phyloP scores from a whole-genome alignment of 2,113 vertebrate species.

The Pangasianodon gigas region DNA sequence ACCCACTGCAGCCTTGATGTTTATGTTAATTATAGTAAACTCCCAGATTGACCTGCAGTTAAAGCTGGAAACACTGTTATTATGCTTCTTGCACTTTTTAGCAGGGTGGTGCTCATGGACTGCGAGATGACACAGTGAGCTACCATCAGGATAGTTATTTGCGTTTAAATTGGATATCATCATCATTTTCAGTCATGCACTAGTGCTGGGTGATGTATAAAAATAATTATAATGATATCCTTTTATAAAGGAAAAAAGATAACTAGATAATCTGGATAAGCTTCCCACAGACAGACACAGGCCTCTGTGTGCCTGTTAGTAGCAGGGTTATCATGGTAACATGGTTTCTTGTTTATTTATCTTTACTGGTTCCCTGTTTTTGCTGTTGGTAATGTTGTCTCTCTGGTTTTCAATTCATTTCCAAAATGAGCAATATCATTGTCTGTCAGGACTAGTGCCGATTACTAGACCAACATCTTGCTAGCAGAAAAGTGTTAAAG shows the following conservation, averaged over 20 bases:
- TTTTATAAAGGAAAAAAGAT: neutral
- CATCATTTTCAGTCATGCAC: neutral
- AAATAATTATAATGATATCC: neutral
- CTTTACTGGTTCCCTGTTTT: neutral
- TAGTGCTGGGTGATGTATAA: neutral
- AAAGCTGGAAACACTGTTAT: slow-evolving; percentile 28
- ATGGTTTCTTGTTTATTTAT: neutral
- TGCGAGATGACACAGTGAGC: neutral
- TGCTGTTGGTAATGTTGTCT: no score
- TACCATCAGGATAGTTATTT: neutral
- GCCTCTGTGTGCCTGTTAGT: neutral
- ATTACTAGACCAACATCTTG: no score
- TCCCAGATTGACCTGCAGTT: slow-evolving; percentile 21
- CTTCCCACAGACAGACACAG: neutral
- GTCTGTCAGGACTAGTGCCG: no score
- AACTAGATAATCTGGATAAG: neutral
- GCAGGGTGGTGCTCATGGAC: neutral
- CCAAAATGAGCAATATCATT: no score
- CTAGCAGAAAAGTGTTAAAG: no score
- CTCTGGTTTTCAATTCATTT: no score
- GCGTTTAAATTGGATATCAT: neutral
- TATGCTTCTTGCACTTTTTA: slow-evolving; percentile 14
- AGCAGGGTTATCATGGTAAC: neutral
- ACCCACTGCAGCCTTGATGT: slow-evolving; percentile 13
- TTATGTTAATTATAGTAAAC: slow-evolving; percentile 37